Evolutionary conservation across 2,113 vertebrate species (phyloP), one percentile per base, ranked within the genome.

Genomic region (Pleuronectes platessa): DNA sequence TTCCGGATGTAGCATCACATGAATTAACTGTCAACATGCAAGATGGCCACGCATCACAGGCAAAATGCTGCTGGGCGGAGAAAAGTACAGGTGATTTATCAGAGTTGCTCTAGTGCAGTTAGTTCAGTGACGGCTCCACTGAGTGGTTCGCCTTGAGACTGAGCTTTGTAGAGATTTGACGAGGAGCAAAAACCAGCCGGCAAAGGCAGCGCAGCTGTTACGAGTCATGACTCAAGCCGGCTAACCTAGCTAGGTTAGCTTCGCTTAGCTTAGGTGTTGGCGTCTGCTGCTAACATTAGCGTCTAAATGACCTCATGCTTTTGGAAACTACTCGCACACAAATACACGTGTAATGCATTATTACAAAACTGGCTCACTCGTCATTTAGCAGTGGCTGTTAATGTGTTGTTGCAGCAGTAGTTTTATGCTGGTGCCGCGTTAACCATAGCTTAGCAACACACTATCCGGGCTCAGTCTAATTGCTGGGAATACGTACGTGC

Each of bases 21-120:
- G 71, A 76, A 77, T 79, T 84, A 86, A 92, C 94, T 97, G 97
- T 98, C 97, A 99, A 98, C 97, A 98, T 98, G 97, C 94, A 98
- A 99, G 96, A 99, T 99, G 98, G 97, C 98, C 94, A 95, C 97
- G 51, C 98, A 97, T 97, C 97, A 99, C 94, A 96, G 98, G 93
- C 97, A 98, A 94, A 99, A 99, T 93, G 96, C 97, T 90, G 97
- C 97, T 84, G 98, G 97, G 93, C 97, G 98, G 92, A 96, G 97
- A 91, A 99, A 99, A 97, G 97, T 99, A 49, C 98, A 97, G 96
- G 96, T 97, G 91, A 84, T 80, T 84, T 61, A 24, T 17, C 61
- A 24, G 37, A 66, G 61, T 66, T 81, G 23, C n/a, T 40, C 24
- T 23, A 0, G 4, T 59, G n/a, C 21, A 24, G 15, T 5, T 18